phyloP scores from a whole-genome alignment of 2,888 invertebrate species.

The Lycia hirtaria region DNA sequence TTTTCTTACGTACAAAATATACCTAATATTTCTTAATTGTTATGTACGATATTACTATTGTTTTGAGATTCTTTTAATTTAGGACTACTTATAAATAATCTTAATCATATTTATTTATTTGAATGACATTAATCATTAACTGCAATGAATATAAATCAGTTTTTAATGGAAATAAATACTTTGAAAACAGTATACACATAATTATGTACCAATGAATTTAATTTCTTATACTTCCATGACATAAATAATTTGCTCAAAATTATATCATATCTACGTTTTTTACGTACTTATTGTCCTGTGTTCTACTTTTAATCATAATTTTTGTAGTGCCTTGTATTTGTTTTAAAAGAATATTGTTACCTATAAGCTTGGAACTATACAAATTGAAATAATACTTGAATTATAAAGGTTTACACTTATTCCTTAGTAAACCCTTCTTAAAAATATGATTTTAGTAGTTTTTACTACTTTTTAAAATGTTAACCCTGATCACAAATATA shows the following conservation, averaged over 20 bases:
- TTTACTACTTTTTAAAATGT: no score
- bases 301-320: background rate
- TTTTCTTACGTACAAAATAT: conserved; percentile 43
- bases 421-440: no score
- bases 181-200: no score
- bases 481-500: no score
- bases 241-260: conserved; percentile 15
- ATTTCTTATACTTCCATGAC: conserved; percentile 12
- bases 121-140: background rate
- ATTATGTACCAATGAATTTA: background rate
- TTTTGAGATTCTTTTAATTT: conserved; percentile 28
- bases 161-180: no score
- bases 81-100: conserved; percentile 14
- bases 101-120: conserved; percentile 12
- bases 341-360: background rate
- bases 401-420: no score
- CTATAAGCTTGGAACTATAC: background rate
- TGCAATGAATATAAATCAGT: background rate
- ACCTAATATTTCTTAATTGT: conserved; percentile 25
- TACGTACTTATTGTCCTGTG: background rate
- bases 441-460: no score
- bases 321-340: conserved; percentile 19
- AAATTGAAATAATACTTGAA: no score
- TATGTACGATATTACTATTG: conserved; percentile 8
- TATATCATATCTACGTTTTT: background rate